Evolutionary conservation across 1,140 invertebrate species (phyloP), one percentile per base, ranked within the genome.

Genomic region (Ectropis grisescens): DNA sequence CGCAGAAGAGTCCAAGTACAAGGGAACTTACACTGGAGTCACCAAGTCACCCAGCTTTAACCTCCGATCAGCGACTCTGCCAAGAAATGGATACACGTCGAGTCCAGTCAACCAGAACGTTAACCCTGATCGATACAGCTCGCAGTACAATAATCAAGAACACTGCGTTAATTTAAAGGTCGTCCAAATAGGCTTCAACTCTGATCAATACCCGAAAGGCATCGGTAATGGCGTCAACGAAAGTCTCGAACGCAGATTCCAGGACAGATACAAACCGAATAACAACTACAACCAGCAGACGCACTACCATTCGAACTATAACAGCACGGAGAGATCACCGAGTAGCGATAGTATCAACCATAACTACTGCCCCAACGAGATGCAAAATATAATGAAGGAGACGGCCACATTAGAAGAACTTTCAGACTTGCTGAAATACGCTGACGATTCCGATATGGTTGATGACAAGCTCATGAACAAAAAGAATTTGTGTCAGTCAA

Each of bases 381-480:
- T 76, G 69, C 40, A 79, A 26, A 81, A 76, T 23, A 71, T 80
- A 11, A 80, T 81, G 41, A 79, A 78, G 26, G 85, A 87, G 36
- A 86, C 85, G 28, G 83, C 82, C 16, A 86, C 84, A 40, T 60
- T 91, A 10, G 90, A 91, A 37, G 90, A 92, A 56, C 67, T 91
- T 1, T 90, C 90, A 3, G 90, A 92, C 70, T 69, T 91, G 1
- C 58, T 91, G 23, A 87, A 89, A 45, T 88, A 88, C 42, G 86
- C 85, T 32, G 88, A 89, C 34, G 87, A 88, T 60, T 84, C 86
- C 12, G 86, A 87, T 28, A 83, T 85, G 9, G 82, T 83, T 13
- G 84, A 82, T 14, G 76, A 82, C 11, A 79, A 81, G 47, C 61
- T 71, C 9, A 76, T 82, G 55, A 82, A 82, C 29, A 79, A 78